Percentiles rank a stretch among this genome's conserved stretches.
Evolutionary conservation across 2,113 vertebrate species (phyloP).

Genomic region (Neoarius graeffei): DNA sequence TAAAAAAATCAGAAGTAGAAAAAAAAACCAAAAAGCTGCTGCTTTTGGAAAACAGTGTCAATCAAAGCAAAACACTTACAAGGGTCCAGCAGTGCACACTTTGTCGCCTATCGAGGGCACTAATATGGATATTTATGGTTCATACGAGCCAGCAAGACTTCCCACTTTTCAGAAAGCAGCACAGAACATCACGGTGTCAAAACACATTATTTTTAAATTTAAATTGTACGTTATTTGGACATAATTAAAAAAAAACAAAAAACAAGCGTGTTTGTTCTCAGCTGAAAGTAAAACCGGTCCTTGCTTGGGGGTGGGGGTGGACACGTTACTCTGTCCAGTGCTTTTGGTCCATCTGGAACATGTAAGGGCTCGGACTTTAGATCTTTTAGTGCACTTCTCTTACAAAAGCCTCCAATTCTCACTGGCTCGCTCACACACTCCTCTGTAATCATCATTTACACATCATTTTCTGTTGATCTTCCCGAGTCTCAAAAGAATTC

Average conservation of each 20-base stretch:
- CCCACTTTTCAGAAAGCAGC: neutral
- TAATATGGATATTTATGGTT: neutral
- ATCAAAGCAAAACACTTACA: neutral
- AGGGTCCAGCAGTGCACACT: neutral
- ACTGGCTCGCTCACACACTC: neutral
- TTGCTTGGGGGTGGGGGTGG: neutral
- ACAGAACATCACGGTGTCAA: neutral
- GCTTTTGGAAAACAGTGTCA: neutral
- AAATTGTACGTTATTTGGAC: neutral
- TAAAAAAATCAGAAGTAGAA: neutral
- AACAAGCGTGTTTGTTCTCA: neutral
- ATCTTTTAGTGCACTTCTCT: conserved; percentile 35
- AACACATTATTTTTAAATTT: neutral
- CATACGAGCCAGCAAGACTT: neutral
- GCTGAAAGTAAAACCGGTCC: neutral
- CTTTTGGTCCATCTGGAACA: neutral
- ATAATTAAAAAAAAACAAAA: neutral
- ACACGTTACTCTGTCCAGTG: neutral
- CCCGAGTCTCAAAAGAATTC: conserved; percentile 13
- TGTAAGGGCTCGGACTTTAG: neutral
- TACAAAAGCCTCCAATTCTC: conserved; percentile 1
- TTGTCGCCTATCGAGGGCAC: neutral
- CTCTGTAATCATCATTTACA: neutral
- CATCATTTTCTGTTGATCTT: neutral
- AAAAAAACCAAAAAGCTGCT: neutral